phyloP scores from a whole-genome alignment of 2,888 invertebrate species.

The Pilophorus perplexus region DNA sequence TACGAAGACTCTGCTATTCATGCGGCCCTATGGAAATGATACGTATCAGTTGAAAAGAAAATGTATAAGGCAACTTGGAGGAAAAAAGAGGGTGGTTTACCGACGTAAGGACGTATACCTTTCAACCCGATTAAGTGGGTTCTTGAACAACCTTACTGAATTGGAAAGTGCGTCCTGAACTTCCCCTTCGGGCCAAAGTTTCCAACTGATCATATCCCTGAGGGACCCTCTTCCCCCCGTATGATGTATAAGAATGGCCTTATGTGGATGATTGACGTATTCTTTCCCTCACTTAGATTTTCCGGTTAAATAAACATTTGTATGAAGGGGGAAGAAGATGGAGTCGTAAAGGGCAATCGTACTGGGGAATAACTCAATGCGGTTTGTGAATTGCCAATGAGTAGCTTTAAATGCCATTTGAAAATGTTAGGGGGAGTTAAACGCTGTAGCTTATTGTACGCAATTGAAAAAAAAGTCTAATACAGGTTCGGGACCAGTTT shows the following conservation, averaged over 20 bases:
- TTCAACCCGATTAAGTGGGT: conserved; percentile 19
- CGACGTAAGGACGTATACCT: conserved; percentile 11
- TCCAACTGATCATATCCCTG: conserved; percentile 4
- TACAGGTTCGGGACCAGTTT: too few relatives aligned
- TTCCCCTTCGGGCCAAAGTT: background rate
- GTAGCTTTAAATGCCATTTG: too few relatives aligned
- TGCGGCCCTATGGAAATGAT: conserved; percentile 11
- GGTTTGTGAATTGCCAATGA: too few relatives aligned
- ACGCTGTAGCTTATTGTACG: too few relatives aligned
- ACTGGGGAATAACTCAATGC: too few relatives aligned
- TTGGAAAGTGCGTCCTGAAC: conserved; percentile 11
- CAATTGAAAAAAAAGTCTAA: too few relatives aligned
- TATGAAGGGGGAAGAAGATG: background rate
- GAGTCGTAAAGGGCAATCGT: too few relatives aligned
- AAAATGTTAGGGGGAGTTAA: too few relatives aligned
- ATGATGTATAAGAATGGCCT: conserved; percentile 5
- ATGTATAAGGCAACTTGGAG: background rate
- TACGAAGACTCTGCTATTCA: conserved; percentile 12
- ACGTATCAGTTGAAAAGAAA: conserved; percentile 12
- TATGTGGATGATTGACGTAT: conserved; percentile 6
- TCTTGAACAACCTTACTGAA: conserved; percentile 15
- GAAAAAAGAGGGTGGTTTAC: too few relatives aligned
- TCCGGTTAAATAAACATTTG: conserved; percentile 13
- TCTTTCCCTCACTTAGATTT: conserved; percentile 6
- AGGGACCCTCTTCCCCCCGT: background rate